Conservation (phyloP, 2,797 vertebrate genomes). For the Forpus xanthops region DNA sequence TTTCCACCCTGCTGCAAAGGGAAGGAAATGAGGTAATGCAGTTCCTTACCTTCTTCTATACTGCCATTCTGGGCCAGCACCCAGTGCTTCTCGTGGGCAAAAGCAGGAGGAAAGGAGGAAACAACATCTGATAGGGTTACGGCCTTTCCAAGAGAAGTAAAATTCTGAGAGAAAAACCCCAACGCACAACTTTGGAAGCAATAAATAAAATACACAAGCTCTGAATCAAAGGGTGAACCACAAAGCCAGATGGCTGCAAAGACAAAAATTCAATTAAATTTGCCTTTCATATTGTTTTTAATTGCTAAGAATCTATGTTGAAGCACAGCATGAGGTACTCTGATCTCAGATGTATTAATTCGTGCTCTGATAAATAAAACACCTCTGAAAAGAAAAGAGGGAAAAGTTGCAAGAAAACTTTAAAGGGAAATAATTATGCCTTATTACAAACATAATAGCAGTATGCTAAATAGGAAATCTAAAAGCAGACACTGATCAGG, state of each 20-base stretch:
- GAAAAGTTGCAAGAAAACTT: neutral
- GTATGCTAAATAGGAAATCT: neutral
- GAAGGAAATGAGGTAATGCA: accelerated
- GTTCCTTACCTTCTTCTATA: neutral
- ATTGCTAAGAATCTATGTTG: neutral
- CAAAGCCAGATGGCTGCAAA: neutral
- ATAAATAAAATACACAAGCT: neutral
- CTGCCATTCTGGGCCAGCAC: neutral
- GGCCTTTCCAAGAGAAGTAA: neutral
- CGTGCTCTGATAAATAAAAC: constrained; percentile 21
- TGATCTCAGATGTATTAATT: constrained; percentile 19
- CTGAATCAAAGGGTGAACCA: neutral
- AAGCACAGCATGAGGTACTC: neutral
- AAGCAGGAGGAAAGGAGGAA: neutral
- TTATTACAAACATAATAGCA: neutral
- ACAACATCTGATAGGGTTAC: neutral
- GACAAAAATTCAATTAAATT: constrained; percentile 34
- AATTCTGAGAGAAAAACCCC: neutral
- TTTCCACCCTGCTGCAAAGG: neutral
- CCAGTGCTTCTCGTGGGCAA: neutral
- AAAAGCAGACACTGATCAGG: neutral
- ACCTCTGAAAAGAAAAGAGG: neutral
- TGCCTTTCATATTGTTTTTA: neutral
- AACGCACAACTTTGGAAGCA: neutral
- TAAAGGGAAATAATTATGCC: neutral